A percentile compares a stretch with the other conserved stretches of the same genome.
phyloP scores from a whole-genome alignment of 2,797 vertebrate species.

The Limosa lapponica region DNA sequence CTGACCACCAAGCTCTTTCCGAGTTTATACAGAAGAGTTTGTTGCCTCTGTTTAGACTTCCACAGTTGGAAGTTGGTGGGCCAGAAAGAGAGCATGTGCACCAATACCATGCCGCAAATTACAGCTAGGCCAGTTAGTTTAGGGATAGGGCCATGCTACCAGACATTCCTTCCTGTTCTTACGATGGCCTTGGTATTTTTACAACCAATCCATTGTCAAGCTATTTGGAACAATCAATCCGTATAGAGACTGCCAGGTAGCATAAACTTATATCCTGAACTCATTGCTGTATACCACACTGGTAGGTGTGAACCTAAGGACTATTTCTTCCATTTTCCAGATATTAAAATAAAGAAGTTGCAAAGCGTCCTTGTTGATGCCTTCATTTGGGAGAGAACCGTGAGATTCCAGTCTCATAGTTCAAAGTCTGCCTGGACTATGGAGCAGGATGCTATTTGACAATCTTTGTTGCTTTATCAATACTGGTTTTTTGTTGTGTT shows the following conservation, averaged over 20 bases:
- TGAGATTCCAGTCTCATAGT: background rate
- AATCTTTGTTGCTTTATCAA: background rate
- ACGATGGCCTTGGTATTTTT: background rate
- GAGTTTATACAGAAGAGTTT: background rate
- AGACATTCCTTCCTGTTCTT: background rate
- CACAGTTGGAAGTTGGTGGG: background rate
- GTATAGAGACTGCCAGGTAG: background rate
- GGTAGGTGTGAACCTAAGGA: background rate
- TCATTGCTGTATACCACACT: rapidly evolving
- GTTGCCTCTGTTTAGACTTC: background rate
- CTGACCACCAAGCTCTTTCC: background rate
- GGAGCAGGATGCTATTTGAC: background rate
- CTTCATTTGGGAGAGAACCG: background rate
- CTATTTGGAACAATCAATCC: background rate
- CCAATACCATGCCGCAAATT: background rate
- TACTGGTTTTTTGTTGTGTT: background rate
- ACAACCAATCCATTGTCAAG: background rate
- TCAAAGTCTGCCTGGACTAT: background rate
- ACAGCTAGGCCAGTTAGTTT: background rate
- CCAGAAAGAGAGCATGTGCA: background rate
- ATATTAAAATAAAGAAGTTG: background rate
- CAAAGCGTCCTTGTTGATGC: background rate
- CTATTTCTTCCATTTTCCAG: background rate
- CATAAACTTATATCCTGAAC: background rate
- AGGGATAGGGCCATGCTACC: background rate